Evolutionary conservation across 1,140 invertebrate genomes (phyloP).

Genomic region (Colletes gigas): DNA sequence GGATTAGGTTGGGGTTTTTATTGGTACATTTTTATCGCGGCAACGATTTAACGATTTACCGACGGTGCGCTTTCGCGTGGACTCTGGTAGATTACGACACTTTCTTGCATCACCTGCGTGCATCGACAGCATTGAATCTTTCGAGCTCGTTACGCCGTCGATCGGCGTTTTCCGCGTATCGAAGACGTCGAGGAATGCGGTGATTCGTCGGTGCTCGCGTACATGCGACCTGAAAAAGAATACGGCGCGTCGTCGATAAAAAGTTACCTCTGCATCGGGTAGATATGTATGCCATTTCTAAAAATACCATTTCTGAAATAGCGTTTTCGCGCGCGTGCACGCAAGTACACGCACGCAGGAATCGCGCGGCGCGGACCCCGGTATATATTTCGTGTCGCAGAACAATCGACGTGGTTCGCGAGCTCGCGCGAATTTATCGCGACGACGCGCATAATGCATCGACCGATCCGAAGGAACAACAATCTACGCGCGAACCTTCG

Average conservation of each 20-base stretch:
- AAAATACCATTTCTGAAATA: slow-evolving; percentile 54
- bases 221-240: slow-evolving; percentile 39
- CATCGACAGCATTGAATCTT: background rate
- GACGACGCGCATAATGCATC: background rate
- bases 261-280: slow-evolving; percentile 50
- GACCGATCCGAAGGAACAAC: no score
- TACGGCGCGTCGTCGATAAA: slow-evolving; percentile 44
- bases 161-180: background rate
- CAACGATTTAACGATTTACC: no score
- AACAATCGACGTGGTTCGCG: background rate
- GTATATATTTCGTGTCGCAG: background rate
- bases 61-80: background rate
- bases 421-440: background rate
- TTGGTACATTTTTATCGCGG: no score
- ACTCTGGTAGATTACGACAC: background rate
- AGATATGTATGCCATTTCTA: slow-evolving; percentile 51
- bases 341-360: slow-evolving; percentile 21
- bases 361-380: slow-evolving; percentile 12
- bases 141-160: background rate
- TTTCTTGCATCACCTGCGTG: background rate
- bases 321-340: slow-evolving; percentile 33
- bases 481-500: no score
- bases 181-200: slow-evolving; percentile 21
- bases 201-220: slow-evolving; percentile 16
- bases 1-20: no score